Percentiles rank a stretch among this genome's conserved stretches.
These are phyloP conservation scores for Eupithecia abbreviata DNA, from an alignment of 2,888 invertebrate species.

Conservation along the genomic window DNA sequence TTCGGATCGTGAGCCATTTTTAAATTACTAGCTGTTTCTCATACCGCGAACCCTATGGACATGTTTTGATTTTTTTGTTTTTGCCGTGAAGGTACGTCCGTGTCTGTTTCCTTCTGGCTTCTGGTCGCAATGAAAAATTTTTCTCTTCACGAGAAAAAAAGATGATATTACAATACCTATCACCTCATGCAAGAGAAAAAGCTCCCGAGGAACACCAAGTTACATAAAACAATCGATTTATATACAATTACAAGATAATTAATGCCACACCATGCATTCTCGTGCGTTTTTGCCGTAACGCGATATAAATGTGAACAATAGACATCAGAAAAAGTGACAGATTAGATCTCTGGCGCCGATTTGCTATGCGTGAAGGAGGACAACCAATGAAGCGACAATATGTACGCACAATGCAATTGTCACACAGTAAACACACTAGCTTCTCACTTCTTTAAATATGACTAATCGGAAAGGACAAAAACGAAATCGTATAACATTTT, in stretches of 20 bases:
- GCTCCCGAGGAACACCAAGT: neutral
- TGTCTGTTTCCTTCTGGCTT: neutral
- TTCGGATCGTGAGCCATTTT: neutral
- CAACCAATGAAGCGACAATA: conserved; percentile 36
- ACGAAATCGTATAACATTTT: neutral
- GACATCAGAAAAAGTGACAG: conserved; percentile 36
- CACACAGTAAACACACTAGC: conserved; percentile 30
- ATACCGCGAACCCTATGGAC: neutral
- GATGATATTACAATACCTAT: neutral
- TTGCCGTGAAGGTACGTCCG: neutral
- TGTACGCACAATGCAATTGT: conserved; percentile 16
- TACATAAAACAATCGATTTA: neutral
- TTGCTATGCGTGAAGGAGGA: conserved; percentile 36
- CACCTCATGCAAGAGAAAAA: neutral
- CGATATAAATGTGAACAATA: conserved; percentile 41
- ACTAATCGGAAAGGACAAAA: neutral
- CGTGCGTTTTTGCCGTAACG: conserved; percentile 15
- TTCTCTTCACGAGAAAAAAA: neutral
- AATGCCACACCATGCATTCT: conserved; percentile 24
- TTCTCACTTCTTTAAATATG: neutral
- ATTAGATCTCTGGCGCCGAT: conserved; percentile 35
- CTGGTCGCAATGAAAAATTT: neutral
- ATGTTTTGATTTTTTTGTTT: neutral
- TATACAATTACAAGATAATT: conserved; percentile 11
- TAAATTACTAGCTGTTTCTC: neutral